A percentile compares a stretch with the other conserved stretches of the same genome.
Conservation (phyloP, 1,140 invertebrate species). For the Drosophila punjabiensis region DNA sequence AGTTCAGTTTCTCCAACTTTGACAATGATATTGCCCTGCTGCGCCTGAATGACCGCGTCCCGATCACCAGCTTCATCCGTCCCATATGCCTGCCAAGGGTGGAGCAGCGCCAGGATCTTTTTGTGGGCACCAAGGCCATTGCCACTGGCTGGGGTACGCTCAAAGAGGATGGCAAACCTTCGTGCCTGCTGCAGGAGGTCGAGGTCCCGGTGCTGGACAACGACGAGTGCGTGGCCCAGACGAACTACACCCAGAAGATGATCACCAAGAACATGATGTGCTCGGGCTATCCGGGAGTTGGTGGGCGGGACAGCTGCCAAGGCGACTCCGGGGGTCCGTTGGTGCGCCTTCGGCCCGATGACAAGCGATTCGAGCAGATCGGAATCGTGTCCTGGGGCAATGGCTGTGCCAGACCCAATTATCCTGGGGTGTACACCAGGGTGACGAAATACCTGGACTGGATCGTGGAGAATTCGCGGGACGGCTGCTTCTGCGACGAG, state of each 20-base stretch:
- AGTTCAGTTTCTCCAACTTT: slow-evolving; percentile 93
- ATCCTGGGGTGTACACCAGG: slow-evolving; percentile 93
- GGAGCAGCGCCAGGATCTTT: slow-evolving; percentile 86
- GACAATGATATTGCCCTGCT: slow-evolving; percentile 94
- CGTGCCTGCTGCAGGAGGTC: slow-evolving; percentile 92
- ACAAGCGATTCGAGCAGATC: slow-evolving; percentile 92
- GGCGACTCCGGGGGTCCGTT: slow-evolving; percentile 97
- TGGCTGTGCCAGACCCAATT: slow-evolving; percentile 90
- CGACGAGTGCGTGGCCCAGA: slow-evolving; percentile 90
- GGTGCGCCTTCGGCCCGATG: slow-evolving; percentile 89
- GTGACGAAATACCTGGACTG: slow-evolving; percentile 91
- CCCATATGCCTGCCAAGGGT: slow-evolving; percentile 91
- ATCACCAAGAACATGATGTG: slow-evolving; percentile 95
- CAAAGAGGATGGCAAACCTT: slow-evolving; percentile 92
- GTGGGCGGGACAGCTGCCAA: slow-evolving; percentile 94
- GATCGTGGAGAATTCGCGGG: slow-evolving; percentile 91
- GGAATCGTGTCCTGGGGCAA: slow-evolving; percentile 90
- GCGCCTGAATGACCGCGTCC: slow-evolving; percentile 91
- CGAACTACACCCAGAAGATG: slow-evolving; percentile 91
- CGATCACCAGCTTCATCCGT: slow-evolving; percentile 90
- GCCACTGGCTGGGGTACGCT: slow-evolving; percentile 95
- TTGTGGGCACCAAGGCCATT: slow-evolving; percentile 89
- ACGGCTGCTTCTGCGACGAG: slow-evolving; percentile 90
- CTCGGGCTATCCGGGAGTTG: slow-evolving; percentile 91
- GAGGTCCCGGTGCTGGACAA: slow-evolving; percentile 93